Percentiles rank a stretch among this genome's conserved stretches.
Conservation (phyloP, 2,888 invertebrate genomes). For the Laothoe populi region DNA sequence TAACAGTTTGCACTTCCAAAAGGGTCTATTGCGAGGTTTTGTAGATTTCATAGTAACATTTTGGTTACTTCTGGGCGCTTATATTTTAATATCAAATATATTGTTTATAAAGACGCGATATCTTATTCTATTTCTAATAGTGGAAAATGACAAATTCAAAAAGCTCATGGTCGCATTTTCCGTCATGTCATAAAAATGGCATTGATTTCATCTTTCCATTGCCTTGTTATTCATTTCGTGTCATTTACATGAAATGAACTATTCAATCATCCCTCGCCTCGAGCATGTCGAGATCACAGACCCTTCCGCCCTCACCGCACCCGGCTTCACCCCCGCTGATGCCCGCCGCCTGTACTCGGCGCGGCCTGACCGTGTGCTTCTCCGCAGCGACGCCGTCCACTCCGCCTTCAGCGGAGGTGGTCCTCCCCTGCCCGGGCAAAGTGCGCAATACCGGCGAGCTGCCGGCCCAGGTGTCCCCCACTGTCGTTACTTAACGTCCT, state of each 20-base stretch:
- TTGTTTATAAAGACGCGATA: too few species aligned
- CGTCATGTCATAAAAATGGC: conserved; percentile 2
- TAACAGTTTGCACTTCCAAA: conserved; percentile 20
- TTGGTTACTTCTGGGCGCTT: too few species aligned
- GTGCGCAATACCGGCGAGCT: conserved; percentile 67
- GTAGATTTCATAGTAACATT: neutral
- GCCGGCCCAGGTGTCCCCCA: conserved; percentile 58
- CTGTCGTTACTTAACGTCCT: conserved; percentile 52
- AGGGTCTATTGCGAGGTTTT: conserved; percentile 17
- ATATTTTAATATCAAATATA: too few species aligned
- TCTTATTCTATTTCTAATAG: too few species aligned
- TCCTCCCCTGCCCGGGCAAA: conserved; percentile 76
- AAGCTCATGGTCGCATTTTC: neutral
- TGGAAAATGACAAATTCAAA: too few species aligned
- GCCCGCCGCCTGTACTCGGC: neutral
- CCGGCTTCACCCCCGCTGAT: conserved; percentile 6
- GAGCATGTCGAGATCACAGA: conserved; percentile 12
- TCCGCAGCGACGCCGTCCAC: conserved; percentile 49
- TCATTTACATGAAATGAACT: neutral
- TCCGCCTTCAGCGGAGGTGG: conserved; percentile 62
- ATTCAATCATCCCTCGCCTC: neutral
- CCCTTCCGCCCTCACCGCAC: conserved; percentile 18
- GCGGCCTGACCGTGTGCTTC: conserved; percentile 42
- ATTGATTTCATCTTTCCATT: conserved; percentile 4
- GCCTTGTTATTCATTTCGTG: conserved; percentile 8